A percentile compares a stretch with the other conserved stretches of the same genome.
Evolutionary conservation across 2,797 vertebrate genomes (phyloP).

Genomic region (Typhlichthys eigenmanni): DNA sequence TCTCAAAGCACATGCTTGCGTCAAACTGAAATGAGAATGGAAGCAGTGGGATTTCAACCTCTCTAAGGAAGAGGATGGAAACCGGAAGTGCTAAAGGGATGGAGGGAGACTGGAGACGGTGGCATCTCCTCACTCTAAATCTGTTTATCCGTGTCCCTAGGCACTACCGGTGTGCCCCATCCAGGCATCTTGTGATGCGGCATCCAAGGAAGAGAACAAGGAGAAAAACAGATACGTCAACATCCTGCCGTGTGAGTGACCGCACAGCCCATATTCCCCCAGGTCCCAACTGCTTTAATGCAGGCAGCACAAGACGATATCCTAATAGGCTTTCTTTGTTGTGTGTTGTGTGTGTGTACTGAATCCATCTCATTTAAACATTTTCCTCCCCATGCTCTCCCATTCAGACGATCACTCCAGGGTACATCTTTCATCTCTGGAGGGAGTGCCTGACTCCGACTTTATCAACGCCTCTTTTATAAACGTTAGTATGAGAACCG

Average conservation of each 20-base stretch:
- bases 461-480: constrained; percentile 98
- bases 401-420: constrained; percentile 93
- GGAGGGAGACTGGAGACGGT: background rate
- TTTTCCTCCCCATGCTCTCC: constrained; percentile 6
- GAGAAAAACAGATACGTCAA: constrained; percentile 99
- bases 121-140: background rate
- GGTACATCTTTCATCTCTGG: constrained; percentile 90
- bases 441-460: constrained; percentile 97
- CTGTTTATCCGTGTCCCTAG: constrained; percentile 64
- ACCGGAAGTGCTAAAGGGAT: background rate
- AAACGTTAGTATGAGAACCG: constrained; percentile 82
- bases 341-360: background rate
- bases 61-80: constrained; percentile 1
- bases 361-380: too few species aligned
- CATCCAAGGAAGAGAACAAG: constrained; percentile 98
- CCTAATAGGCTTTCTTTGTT: background rate
- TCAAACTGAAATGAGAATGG: background rate
- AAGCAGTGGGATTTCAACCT: background rate
- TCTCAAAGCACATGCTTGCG: too few species aligned
- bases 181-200: constrained; percentile 94
- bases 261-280: constrained; percentile 1
- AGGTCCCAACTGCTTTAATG: background rate
- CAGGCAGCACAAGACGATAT: background rate
- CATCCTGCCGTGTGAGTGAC: constrained; percentile 92
- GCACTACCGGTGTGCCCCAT: constrained; percentile 95